Percentiles rank a stretch among this genome's conserved stretches.
These are phyloP conservation scores for Lordiphosa andalusiaca DNA, from an alignment of 2,888 invertebrate genomes.

Conservation along the genomic window DNA sequence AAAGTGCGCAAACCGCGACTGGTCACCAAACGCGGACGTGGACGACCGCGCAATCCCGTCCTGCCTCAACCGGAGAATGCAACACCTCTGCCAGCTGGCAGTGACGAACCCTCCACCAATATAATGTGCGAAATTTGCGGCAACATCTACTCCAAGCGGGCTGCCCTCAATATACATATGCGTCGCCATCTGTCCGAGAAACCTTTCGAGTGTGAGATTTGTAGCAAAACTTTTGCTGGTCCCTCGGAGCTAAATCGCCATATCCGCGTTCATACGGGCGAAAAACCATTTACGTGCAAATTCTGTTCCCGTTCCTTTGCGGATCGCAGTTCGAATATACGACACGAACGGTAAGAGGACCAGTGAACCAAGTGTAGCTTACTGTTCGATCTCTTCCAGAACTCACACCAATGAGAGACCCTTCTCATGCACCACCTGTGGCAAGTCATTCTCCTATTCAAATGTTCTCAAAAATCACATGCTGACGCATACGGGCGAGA, in stretches of 20 bases:
- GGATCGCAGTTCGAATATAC: conserved; percentile 80
- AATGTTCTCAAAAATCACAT: conserved; percentile 80
- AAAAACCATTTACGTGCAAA: conserved; percentile 79
- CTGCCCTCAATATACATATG: conserved; percentile 79
- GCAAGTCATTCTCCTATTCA: conserved; percentile 79
- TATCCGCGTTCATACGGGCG: conserved; percentile 79
- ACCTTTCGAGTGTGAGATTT: conserved; percentile 79
- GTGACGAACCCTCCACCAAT: conserved; percentile 54
- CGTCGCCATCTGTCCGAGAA: conserved; percentile 79
- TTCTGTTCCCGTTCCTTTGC: conserved; percentile 79
- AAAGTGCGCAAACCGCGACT: conserved; percentile 48
- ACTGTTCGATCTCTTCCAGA: conserved; percentile 37
- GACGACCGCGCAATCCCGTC: conserved; percentile 47
- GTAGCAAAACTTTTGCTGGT: conserved; percentile 77
- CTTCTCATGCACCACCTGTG: conserved; percentile 78
- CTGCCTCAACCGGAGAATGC: conserved; percentile 12
- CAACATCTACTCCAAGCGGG: conserved; percentile 78
- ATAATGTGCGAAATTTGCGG: conserved; percentile 80
- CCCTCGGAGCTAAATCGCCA: conserved; percentile 79
- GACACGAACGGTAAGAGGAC: conserved; percentile 78
- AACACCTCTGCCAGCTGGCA: conserved; percentile 14
- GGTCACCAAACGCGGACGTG: conserved; percentile 52
- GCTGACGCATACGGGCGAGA: conserved; percentile 79
- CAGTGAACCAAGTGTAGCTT: background rate
- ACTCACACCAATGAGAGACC: conserved; percentile 80